A percentile compares a stretch with the other conserved stretches of the same genome.
Evolutionary conservation across 2,797 vertebrate species (phyloP).

Genomic region (Momotus momota): DNA sequence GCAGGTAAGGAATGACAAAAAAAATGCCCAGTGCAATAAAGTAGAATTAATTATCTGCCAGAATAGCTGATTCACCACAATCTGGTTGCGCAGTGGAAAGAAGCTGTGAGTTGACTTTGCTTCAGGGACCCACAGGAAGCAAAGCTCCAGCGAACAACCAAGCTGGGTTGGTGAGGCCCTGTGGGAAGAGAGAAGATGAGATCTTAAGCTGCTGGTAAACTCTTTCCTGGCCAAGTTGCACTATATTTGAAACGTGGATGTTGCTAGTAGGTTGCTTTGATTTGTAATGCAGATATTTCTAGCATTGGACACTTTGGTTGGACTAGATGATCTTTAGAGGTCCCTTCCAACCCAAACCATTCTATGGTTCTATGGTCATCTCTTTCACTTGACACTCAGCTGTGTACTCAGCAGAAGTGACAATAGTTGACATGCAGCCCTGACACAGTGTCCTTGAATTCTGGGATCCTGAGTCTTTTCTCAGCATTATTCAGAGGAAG

Average conservation of each 20-base stretch:
- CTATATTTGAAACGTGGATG: not conserved
- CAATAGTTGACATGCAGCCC: fast-evolving
- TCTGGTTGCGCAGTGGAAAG: not conserved
- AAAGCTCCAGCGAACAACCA: not conserved
- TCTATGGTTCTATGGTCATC: not conserved
- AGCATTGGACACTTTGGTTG: not conserved
- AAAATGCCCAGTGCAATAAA: not conserved
- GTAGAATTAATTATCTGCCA: not conserved
- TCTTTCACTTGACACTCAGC: not conserved
- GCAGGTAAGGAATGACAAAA: not conserved
- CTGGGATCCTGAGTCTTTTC: not conserved
- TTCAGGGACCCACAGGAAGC: not conserved
- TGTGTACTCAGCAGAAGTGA: not conserved
- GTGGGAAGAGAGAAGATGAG: fast-evolving
- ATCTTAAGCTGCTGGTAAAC: not conserved
- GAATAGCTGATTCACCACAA: not conserved
- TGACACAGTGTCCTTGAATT: not conserved
- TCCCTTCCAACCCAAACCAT: no score
- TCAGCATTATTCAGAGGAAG: not conserved
- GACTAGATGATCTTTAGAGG: no score
- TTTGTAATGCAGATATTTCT: not conserved
- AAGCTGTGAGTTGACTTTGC: not conserved
- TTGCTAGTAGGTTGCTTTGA: fast-evolving
- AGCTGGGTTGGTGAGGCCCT: not conserved
- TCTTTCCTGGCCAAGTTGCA: not conserved